Evolutionary conservation across 2,888 invertebrate genomes (phyloP), one percentile per base, ranked within the genome.

Genomic region (Saturnia japonica): DNA sequence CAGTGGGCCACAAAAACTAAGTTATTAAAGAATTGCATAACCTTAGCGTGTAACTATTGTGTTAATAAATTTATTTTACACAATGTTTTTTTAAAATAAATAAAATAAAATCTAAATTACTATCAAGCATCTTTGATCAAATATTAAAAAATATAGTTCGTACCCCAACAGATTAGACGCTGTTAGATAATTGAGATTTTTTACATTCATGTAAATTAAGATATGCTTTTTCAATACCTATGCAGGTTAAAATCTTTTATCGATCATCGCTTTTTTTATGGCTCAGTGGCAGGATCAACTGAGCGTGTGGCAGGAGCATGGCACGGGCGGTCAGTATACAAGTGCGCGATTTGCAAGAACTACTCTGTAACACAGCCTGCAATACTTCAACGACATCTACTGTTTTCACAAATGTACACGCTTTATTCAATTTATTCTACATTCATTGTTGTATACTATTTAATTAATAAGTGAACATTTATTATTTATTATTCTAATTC

Each of bases 331-430:
- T 69, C 77, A 80, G 81, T 80, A 80, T 80, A 82, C 77, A 78
- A 78, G 79, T 77, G 78, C 78, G 73, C 88, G 88, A 91, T 91
- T 90, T 89, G 89, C 89, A 88, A 89, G 89, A 89, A 89, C 89
- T 86, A 82, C 86, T 89, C 87, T 91, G 90, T 90, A 90, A 85
- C 85, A 80, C 85, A 80, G 76, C 78, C 80, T 78, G 84, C 84
- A 88, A 89, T 86, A 80, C 85, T 76, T 80, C 75, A 82, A 85
- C 85, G 80, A 83, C 85, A 84, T 78, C 78, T 78, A 82, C 80
- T 81, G 81, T 81, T 85, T 83, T 82, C 78, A 70, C 40, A 47
- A 51, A 16, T 51, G 25, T n/a, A 34, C 14, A 47, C 69, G 28
- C 43, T 45, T 70, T 72, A 69, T 70, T 73, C 68, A 51, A 51